Percentiles rank a stretch among this genome's conserved stretches.
phyloP scores from a whole-genome alignment of 2,113 vertebrate species.

The Proterorhinus semilunaris region DNA sequence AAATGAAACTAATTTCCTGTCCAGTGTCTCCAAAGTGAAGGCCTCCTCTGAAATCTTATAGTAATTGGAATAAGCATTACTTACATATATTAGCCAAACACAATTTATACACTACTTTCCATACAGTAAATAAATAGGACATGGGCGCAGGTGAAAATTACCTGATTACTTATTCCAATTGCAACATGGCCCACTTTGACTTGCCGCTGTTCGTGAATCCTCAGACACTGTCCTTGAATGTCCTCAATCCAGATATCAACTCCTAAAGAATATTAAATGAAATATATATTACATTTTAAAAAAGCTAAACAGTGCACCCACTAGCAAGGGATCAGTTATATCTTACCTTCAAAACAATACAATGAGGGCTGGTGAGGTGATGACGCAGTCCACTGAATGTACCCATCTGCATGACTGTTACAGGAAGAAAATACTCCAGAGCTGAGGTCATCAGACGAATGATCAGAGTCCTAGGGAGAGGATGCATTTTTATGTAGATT shows the following conservation, averaged over 20 bases:
- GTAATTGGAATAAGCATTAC: background rate
- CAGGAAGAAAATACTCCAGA: constrained; percentile 92
- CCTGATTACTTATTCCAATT: constrained; percentile 92
- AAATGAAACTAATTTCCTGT: constrained; percentile 81
- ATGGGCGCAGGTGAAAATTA: constrained; percentile 38
- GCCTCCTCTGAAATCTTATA: constrained; percentile 82
- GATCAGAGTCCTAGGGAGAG: constrained; percentile 78
- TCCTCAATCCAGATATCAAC: constrained; percentile 91
- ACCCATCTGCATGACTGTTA: constrained; percentile 81
- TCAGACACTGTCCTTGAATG: constrained; percentile 84
- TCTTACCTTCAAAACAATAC: constrained; percentile 84
- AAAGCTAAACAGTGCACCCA: background rate
- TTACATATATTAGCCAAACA: background rate
- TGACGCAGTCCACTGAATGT: constrained; percentile 79
- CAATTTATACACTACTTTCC: background rate
- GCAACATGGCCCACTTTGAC: constrained; percentile 92
- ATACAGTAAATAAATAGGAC: background rate
- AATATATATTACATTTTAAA: background rate
- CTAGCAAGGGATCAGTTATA: fast-evolving
- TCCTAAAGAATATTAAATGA: constrained; percentile 63
- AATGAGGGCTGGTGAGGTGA: constrained; percentile 75
- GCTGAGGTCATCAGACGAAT: constrained; percentile 89
- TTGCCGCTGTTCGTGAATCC: constrained; percentile 87
- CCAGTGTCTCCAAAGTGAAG: constrained; percentile 89
- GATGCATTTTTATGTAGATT: background rate